A percentile compares a stretch with the other conserved stretches of the same genome.
These are phyloP conservation scores for Sphyrna mokarran DNA, from an alignment of 2,113 vertebrate species.

Conservation along the genomic window DNA sequence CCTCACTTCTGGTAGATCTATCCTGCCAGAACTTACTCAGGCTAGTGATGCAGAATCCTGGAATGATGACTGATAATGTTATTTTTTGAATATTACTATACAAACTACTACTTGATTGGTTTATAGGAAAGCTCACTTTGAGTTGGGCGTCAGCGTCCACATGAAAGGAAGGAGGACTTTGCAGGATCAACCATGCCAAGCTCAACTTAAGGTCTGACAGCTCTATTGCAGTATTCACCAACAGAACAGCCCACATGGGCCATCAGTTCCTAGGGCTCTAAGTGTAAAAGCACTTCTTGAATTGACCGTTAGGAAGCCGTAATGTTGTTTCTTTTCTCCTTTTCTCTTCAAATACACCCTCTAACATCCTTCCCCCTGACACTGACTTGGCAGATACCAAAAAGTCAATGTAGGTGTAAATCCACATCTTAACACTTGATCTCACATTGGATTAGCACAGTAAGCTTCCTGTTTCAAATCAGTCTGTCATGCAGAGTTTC, in stretches of 20 bases:
- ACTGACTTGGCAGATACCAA: neutral
- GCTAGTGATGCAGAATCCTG: neutral
- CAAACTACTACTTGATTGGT: neutral
- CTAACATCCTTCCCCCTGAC: neutral
- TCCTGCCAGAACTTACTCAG: neutral
- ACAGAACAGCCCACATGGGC: neutral
- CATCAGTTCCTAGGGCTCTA: neutral
- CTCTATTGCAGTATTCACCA: neutral
- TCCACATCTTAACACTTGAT: neutral
- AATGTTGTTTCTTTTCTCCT: neutral
- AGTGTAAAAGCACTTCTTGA: constrained; percentile 8
- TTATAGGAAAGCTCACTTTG: neutral
- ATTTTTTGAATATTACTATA: neutral
- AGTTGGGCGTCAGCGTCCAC: neutral
- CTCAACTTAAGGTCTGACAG: neutral
- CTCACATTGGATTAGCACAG: neutral
- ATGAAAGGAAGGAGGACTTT: neutral
- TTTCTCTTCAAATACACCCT: neutral
- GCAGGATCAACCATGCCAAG: neutral
- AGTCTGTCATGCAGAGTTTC: neutral
- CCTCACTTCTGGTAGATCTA: neutral
- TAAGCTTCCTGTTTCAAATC: neutral
- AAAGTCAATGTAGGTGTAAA: neutral
- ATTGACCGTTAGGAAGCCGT: neutral
- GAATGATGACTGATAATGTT: neutral